Evolutionary conservation across 2,888 invertebrate species (phyloP).

Genomic region (Apamea epomidion): DNA sequence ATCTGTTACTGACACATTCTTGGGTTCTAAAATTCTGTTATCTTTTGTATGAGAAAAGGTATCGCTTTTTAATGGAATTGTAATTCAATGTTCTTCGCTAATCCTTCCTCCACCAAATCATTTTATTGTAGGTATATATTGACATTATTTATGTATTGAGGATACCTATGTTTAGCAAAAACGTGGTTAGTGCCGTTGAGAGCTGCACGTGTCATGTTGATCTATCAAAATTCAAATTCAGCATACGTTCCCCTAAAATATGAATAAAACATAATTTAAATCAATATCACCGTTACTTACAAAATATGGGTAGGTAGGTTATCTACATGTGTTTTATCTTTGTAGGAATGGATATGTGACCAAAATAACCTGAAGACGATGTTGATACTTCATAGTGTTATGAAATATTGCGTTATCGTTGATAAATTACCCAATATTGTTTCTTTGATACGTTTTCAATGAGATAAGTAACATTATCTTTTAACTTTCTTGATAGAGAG

Average conservation of each 20-base stretch:
- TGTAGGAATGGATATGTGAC: background rate
- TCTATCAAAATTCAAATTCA: conserved; percentile 26
- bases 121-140: background rate
- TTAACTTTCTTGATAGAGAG: conserved; percentile 1
- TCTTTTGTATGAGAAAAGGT: background rate
- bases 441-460: conserved; percentile 30
- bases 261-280: conserved; percentile 35
- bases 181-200: background rate
- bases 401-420: conserved; percentile 37
- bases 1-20: too few relatives aligned
- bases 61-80: too few relatives aligned
- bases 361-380: background rate
- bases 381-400: conserved; percentile 1
- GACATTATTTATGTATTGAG: conserved; percentile 1
- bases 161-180: background rate
- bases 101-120: background rate
- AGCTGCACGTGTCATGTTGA: conserved; percentile 2
- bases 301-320: background rate
- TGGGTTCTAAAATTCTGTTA: too few relatives aligned
- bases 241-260: conserved; percentile 1
- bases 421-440: conserved; percentile 24
- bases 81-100: background rate
- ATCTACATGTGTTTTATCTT: background rate
- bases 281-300: background rate
- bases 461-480: conserved; percentile 11